phyloP scores from a whole-genome alignment of 2,797 vertebrate genomes.

The Hafferia zeledoni region DNA sequence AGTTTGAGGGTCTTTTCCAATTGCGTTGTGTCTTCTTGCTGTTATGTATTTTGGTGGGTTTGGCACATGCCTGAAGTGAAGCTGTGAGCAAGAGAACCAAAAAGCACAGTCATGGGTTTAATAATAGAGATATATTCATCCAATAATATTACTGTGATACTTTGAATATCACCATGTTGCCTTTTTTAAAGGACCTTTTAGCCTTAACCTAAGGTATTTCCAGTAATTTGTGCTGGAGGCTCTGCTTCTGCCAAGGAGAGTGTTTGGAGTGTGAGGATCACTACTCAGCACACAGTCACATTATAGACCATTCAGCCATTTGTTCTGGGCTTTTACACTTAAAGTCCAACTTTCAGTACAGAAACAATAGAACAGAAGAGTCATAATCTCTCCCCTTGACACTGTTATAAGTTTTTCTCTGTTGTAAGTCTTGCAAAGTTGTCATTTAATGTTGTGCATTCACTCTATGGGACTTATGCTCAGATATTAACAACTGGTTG shows the following conservation, averaged over 20 bases:
- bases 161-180: not conserved
- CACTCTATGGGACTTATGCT: not conserved
- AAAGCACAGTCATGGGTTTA: not conserved
- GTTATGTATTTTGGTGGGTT: not conserved
- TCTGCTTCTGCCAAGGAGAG: not conserved
- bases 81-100: not conserved
- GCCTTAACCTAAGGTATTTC: not conserved
- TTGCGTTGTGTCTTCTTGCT: not conserved
- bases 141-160: not conserved
- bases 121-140: not conserved
- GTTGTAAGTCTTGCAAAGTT: not conserved
- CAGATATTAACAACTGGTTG: not conserved
- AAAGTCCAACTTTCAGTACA: not conserved
- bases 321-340: not conserved
- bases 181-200: not conserved
- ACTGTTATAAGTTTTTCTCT: not conserved
- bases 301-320: not conserved
- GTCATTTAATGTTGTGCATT: not conserved
- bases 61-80: not conserved
- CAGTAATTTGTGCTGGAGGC: not conserved
- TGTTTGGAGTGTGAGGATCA: fast-evolving
- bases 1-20: not conserved
- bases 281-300: not conserved
- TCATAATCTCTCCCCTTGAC: not conserved
- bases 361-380: not conserved